Conservation (phyloP, 2,797 vertebrate species). For the Agapornis canus region DNA sequence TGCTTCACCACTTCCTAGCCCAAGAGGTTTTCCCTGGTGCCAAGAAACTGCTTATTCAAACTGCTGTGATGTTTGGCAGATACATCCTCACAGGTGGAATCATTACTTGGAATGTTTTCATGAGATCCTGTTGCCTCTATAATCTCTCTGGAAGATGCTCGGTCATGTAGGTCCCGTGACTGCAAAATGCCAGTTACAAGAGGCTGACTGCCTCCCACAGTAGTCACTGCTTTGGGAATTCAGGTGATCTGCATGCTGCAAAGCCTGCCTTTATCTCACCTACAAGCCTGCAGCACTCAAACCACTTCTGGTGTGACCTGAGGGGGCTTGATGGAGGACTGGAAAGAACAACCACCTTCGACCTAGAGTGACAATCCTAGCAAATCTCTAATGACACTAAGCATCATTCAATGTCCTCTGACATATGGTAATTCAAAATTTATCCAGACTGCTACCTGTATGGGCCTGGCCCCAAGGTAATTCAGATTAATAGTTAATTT, state of each 20-base stretch:
- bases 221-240: not conserved
- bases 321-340: not conserved
- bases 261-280: not conserved
- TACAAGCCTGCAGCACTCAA: not conserved
- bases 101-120: not conserved
- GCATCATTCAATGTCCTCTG: not conserved
- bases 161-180: not conserved
- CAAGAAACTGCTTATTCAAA: not conserved
- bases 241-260: not conserved
- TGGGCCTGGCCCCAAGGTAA: not conserved
- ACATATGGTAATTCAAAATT: not conserved
- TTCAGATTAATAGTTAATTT: not conserved
- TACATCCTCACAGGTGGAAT: not conserved
- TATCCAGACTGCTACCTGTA: not conserved
- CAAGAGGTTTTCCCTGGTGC: not conserved
- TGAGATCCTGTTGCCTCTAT: not conserved
- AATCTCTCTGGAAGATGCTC: not conserved
- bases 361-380: not conserved
- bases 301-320: not conserved
- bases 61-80: not conserved
- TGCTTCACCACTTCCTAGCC: not conserved
- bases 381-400: not conserved
- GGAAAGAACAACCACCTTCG: not conserved
- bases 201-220: not conserved
- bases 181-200: not conserved